Conservation (phyloP, 2,888 invertebrate genomes). For the Odontocolon sp. region DNA sequence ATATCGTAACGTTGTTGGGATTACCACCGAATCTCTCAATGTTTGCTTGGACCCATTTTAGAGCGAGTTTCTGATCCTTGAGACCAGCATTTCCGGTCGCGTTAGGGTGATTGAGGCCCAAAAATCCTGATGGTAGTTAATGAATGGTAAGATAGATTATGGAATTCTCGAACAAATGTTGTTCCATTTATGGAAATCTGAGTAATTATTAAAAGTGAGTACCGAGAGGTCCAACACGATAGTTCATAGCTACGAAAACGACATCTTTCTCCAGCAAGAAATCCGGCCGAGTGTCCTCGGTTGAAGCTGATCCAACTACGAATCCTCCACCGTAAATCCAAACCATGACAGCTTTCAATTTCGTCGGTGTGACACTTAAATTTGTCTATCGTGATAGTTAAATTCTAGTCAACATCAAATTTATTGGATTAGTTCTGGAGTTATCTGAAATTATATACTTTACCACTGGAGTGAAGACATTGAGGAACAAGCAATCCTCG, state of each 20-base stretch:
- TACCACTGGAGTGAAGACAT: constrained; percentile 40
- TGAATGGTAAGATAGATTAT: not conserved
- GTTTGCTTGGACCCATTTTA: constrained; percentile 83
- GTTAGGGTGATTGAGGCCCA: constrained; percentile 63
- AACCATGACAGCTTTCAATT: constrained; percentile 6
- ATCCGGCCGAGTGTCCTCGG: constrained; percentile 15
- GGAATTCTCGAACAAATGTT: not conserved
- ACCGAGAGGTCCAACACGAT: constrained; percentile 43
- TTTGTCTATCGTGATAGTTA: not conserved
- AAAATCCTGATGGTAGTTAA: constrained; percentile 57
- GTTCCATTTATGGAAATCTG: too few relatives aligned
- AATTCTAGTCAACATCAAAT: too few relatives aligned
- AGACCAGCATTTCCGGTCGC: constrained; percentile 70
- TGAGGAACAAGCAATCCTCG: constrained; percentile 48
- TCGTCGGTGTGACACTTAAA: not conserved
- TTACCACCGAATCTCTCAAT: constrained; percentile 82
- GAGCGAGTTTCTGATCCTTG: constrained; percentile 82
- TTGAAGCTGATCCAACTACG: not conserved
- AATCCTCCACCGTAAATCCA: constrained; percentile 26
- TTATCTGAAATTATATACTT: not conserved
- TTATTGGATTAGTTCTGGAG: too few relatives aligned
- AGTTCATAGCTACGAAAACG: constrained; percentile 32
- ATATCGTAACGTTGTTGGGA: constrained; percentile 82
- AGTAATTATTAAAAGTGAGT: not conserved
- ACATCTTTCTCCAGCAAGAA: constrained; percentile 43